Conservation (phyloP, 2,888 invertebrate genomes). For the Suillia variegata region DNA sequence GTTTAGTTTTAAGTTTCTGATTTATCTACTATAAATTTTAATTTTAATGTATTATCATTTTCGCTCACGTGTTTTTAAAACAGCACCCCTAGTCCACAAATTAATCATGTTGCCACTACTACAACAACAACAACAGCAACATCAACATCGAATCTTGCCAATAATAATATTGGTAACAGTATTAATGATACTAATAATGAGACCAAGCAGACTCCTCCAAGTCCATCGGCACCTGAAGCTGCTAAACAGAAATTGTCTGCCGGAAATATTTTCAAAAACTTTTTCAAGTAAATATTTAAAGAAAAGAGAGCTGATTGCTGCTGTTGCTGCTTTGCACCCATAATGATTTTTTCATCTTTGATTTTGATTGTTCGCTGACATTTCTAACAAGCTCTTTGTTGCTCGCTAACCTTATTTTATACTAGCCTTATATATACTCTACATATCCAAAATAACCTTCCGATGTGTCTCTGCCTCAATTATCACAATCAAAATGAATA, state of each 20-base stretch:
- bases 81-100: constrained; percentile 29
- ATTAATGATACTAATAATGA: too few species aligned
- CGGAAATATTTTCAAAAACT: constrained; percentile 92
- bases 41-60: too few species aligned
- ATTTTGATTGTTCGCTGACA: neutral
- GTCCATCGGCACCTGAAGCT: constrained; percentile 33
- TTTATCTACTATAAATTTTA: too few species aligned
- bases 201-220: constrained; percentile 30
- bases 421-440: too few species aligned
- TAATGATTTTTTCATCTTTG: too few species aligned
- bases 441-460: too few species aligned
- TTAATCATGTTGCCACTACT: constrained; percentile 26
- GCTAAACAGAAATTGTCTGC: constrained; percentile 65
- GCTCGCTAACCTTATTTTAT: too few species aligned
- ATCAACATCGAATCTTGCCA: constrained; percentile 32
- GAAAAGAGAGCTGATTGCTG: neutral
- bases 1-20: too few species aligned
- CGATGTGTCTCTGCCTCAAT: too few species aligned
- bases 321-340: too few species aligned
- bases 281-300: constrained; percentile 85
- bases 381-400: neutral
- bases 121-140: neutral
- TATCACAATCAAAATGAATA: too few species aligned
- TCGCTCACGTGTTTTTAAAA: too few species aligned
- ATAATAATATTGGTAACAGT: constrained; percentile 34